Evolutionary conservation across 2,113 vertebrate species (phyloP), one percentile per base, ranked within the genome.

Genomic region (Aphyosemion australe): DNA sequence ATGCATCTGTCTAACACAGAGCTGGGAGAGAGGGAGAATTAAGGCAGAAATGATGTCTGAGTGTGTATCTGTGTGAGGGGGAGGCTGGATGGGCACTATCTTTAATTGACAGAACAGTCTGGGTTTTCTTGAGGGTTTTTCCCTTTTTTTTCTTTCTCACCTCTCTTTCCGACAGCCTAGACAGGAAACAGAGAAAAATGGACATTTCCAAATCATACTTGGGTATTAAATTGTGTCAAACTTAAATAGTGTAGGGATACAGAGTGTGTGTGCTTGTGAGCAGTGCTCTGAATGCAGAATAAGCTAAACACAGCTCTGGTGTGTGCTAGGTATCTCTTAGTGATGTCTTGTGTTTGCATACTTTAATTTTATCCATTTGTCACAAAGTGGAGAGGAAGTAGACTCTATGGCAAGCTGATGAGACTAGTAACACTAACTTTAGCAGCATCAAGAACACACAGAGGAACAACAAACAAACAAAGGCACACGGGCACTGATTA

Each of bases 91-190:
- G 70, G 57, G 56, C 59, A 56, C 45, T 52, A 48, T 39, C 62
- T 71, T 76, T 79, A 76, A 80, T 74, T 82, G 78, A 82, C 76
- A 83, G 72, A 78, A 51, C 52, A 56, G 57, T 76, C 20, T 46
- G 37, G 31, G 37, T 52, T 14, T 61, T 57, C 21, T 63, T 32
- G 52, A 61, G 69, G 20, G 10, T 37, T 37, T n/a, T 37, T 5
- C 34, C 34, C 15, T 48, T 39, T 34, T 37, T 48, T 18, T 4
- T 34, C 46, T 15, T 26, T 26, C 26, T 26, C 26, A 26, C 26
- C 10, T 11, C 32, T 41, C 49, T 55, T 13, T 61, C 65, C 61
- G 68, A 72, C 64, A 71, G 48, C 43, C 53, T 16, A 59, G 53
- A 67, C n/a, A 58, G 41, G 43, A 41, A 73, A 73, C 63, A 49